A percentile compares a stretch with the other conserved stretches of the same genome.
Conservation (phyloP, 2,797 vertebrate species). For the Phataginus tricuspis region DNA sequence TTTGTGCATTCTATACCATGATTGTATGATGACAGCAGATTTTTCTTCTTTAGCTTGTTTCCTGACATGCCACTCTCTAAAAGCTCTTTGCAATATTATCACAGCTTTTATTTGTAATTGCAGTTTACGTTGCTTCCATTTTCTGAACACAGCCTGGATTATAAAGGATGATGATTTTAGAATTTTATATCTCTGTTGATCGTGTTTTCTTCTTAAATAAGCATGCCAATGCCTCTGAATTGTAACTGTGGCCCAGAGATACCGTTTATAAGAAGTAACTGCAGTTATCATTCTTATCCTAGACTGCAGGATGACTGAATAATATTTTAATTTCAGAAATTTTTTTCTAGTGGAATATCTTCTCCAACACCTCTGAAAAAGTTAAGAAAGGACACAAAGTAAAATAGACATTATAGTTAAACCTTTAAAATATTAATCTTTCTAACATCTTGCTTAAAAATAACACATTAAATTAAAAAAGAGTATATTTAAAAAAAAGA, state of each 20-base stretch:
- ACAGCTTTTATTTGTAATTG: constrained; percentile 84
- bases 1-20: constrained; percentile 91
- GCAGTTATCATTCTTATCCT: constrained; percentile 89
- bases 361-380: constrained; percentile 90
- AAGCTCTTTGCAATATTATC: constrained; percentile 88
- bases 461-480: not conserved
- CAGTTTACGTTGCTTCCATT: constrained; percentile 86
- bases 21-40: constrained; percentile 90
- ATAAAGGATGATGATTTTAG: constrained; percentile 84
- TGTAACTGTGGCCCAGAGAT: constrained; percentile 84
- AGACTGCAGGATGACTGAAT: constrained; percentile 89
- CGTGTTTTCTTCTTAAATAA: constrained; percentile 79
- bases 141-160: constrained; percentile 89
- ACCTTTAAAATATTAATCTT: not conserved
- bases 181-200: constrained; percentile 81
- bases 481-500: not conserved
- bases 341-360: constrained; percentile 84
- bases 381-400: constrained; percentile 22
- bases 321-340: constrained; percentile 86
- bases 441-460: not conserved
- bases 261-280: constrained; percentile 82
- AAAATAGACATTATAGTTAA: not conserved
- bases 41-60: constrained; percentile 73
- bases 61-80: constrained; percentile 86
- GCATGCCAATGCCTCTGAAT: constrained; percentile 88